These are phyloP conservation scores for Corythaeola cristata DNA, from an alignment of 2,113 vertebrate genomes.

Conservation along the genomic window DNA sequence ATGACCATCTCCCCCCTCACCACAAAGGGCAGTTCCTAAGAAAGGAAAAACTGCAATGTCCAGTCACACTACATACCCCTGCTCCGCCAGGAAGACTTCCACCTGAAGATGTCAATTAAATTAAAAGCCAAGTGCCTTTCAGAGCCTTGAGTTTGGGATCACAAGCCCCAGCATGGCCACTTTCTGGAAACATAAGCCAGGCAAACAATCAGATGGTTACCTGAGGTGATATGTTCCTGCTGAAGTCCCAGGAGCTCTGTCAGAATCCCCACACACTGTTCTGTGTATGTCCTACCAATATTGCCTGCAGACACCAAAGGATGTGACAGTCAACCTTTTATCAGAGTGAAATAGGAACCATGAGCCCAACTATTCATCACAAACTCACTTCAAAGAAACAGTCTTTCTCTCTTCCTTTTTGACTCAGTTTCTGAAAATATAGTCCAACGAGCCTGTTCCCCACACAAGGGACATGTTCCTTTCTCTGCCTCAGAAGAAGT, in stretches of 20 bases:
- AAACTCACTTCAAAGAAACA: background rate
- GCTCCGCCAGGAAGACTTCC: background rate
- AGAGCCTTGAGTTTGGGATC: background rate
- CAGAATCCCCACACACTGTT: slow-evolving; percentile 88
- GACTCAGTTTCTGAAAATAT: background rate
- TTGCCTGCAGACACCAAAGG: slow-evolving; percentile 73
- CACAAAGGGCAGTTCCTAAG: background rate
- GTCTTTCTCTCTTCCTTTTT: background rate
- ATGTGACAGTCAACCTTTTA: background rate
- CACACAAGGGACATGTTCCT: background rate
- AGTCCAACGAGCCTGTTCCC: background rate
- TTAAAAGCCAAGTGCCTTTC: background rate
- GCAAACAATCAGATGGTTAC: slow-evolving; percentile 61
- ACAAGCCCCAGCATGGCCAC: background rate
- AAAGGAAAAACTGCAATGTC: background rate
- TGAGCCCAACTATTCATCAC: background rate
- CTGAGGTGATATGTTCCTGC: slow-evolving; percentile 93
- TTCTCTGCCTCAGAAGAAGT: background rate
- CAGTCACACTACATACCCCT: accelerated
- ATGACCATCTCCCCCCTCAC: background rate
- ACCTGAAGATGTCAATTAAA: background rate
- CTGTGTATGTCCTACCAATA: slow-evolving; percentile 91
- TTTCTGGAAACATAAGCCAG: background rate
- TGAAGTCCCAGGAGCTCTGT: slow-evolving; percentile 88
- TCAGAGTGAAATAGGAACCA: background rate